Evolutionary conservation across 2,113 vertebrate species (phyloP).

Genomic region (Ictalurus furcatus): DNA sequence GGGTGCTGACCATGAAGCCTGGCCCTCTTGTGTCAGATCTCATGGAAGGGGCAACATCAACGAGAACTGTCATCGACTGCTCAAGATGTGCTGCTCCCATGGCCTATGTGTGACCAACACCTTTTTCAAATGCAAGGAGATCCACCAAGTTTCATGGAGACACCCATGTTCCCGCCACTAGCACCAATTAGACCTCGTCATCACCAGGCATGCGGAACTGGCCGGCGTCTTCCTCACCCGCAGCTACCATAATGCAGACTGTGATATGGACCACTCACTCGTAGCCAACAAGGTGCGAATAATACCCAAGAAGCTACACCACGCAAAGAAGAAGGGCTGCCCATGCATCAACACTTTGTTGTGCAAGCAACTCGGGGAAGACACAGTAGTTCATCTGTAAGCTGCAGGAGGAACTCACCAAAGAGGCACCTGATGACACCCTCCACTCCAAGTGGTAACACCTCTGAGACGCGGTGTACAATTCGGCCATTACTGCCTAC

Average conservation of each 20-base stretch:
- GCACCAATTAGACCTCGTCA: constrained; percentile 2
- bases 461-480: neutral
- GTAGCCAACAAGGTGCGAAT: neutral
- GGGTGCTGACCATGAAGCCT: neutral
- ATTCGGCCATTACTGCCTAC: neutral
- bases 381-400: neutral
- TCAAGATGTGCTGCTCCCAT: neutral
- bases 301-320: neutral
- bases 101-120: neutral
- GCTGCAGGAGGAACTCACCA: no score
- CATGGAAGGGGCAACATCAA: neutral
- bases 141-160: neutral
- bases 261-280: neutral
- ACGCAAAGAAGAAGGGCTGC: no score
- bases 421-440: neutral
- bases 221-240: neutral
- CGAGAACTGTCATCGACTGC: neutral
- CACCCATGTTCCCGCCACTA: neutral
- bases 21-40: neutral
- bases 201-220: neutral
- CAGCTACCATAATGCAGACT: neutral
- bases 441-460: neutral
- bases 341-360: no score
- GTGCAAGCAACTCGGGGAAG: neutral
- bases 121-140: constrained; percentile 13